These are phyloP conservation scores for Drosophila paucipuncta DNA, from an alignment of 2,888 invertebrate genomes.

Conservation along the genomic window DNA sequence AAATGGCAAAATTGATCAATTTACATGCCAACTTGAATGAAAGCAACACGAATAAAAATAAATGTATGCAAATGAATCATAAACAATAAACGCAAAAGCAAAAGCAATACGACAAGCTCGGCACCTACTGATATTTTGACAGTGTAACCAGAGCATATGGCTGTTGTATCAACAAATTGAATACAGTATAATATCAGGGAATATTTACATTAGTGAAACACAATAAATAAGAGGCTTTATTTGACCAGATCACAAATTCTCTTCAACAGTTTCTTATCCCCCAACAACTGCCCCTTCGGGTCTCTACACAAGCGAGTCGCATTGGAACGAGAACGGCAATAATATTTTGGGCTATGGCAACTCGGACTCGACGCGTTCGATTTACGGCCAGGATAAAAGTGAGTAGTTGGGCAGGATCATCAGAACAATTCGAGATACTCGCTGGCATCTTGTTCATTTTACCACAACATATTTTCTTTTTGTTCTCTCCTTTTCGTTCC, in stretches of 20 bases:
- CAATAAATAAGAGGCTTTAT: background rate
- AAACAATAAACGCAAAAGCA: constrained; percentile 35
- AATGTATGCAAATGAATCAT: constrained; percentile 45
- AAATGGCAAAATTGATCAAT: constrained; percentile 60
- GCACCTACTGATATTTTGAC: constrained; percentile 5
- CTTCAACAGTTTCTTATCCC: constrained; percentile 83
- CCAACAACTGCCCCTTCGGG: constrained; percentile 81
- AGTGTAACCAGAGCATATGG: background rate
- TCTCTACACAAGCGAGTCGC: constrained; percentile 79
- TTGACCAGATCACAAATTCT: background rate
- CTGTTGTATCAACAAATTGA: background rate
- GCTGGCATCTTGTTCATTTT: constrained; percentile 36
- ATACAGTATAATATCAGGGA: background rate
- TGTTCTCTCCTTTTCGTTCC: background rate
- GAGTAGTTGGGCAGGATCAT: constrained; percentile 55
- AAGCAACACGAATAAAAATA: constrained; percentile 35
- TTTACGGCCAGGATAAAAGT: constrained; percentile 82
- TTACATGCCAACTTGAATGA: constrained; percentile 54
- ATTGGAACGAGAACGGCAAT: constrained; percentile 73
- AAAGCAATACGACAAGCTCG: constrained; percentile 1
- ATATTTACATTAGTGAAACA: background rate
- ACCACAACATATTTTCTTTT: constrained; percentile 21
- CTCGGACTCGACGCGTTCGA: constrained; percentile 76
- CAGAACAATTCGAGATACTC: background rate
- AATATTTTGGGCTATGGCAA: constrained; percentile 69